Percentiles rank a stretch among this genome's conserved stretches.
These are phyloP conservation scores for Patella caerulea DNA, from an alignment of 2,888 invertebrate genomes.

Conservation along the genomic window DNA sequence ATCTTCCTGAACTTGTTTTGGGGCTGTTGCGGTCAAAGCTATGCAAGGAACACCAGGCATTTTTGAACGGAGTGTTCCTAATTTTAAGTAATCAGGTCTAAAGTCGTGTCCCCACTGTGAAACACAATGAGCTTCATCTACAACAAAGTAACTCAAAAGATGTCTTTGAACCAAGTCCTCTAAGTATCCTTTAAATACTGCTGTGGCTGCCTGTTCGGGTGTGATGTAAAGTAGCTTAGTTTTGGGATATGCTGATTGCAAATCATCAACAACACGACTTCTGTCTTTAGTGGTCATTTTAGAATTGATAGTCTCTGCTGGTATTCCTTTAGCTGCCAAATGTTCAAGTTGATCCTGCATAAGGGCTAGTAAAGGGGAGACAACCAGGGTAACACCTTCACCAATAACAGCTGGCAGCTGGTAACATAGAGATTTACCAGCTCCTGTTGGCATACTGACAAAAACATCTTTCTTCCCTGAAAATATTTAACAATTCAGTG, in stretches of 20 bases:
- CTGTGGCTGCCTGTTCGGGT: slow-evolving; percentile 93
- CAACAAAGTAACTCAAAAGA: slow-evolving; percentile 89
- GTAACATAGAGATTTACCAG: slow-evolving; percentile 96
- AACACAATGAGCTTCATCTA: slow-evolving; percentile 87
- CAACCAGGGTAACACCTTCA: slow-evolving; percentile 86
- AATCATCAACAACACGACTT: slow-evolving; percentile 80
- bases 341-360: slow-evolving; percentile 96
- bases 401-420: slow-evolving; percentile 93
- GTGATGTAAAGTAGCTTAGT: slow-evolving; percentile 94
- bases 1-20: slow-evolving; percentile 69
- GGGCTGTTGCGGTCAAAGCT: slow-evolving; percentile 96
- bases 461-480: slow-evolving; percentile 85
- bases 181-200: slow-evolving; percentile 74
- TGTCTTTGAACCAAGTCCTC: slow-evolving; percentile 81
- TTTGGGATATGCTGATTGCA: slow-evolving; percentile 81
- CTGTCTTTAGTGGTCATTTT: slow-evolving; percentile 86
- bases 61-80: slow-evolving; percentile 78
- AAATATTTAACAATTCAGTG: slow-evolving; percentile 33
- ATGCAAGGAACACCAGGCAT: slow-evolving; percentile 82
- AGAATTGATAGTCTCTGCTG: slow-evolving; percentile 92
- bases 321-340: slow-evolving; percentile 82
- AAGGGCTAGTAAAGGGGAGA: slow-evolving; percentile 95
- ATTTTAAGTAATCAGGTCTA: slow-evolving; percentile 88
- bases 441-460: slow-evolving; percentile 97
- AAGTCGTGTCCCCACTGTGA: slow-evolving; percentile 99